Evolutionary conservation across 2,113 vertebrate species (phyloP).

Genomic region (Balaeniceps rex): DNA sequence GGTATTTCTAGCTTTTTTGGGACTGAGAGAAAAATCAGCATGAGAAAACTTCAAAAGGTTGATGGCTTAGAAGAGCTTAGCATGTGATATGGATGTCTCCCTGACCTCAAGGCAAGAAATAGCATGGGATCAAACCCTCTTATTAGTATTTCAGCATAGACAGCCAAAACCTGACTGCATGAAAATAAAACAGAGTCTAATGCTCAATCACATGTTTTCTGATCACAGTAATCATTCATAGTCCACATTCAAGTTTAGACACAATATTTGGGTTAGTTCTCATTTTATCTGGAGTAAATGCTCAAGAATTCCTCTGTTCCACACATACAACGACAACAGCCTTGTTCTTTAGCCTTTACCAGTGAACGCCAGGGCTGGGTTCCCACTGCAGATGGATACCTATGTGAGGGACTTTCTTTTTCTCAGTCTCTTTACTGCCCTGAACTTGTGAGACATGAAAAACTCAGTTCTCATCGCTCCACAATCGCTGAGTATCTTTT

Average conservation of each 20-base stretch:
- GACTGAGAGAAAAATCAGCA: background rate
- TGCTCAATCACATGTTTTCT: background rate
- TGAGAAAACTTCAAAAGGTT: constrained; percentile 32
- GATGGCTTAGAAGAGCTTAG: constrained; percentile 31
- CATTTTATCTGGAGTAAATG: background rate
- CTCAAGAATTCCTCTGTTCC: background rate
- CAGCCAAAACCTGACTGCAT: background rate
- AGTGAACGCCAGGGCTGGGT: background rate
- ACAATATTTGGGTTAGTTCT: background rate
- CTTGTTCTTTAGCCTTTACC: background rate
- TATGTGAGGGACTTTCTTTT: background rate
- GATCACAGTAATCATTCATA: background rate
- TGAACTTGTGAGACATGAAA: background rate
- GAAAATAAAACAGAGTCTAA: constrained; percentile 12
- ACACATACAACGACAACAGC: background rate
- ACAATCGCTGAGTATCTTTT: background rate
- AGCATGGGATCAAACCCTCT: constrained; percentile 5
- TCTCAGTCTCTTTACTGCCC: background rate
- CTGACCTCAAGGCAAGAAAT: constrained; percentile 22
- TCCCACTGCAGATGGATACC: background rate
- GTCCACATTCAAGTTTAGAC: background rate
- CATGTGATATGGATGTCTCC: constrained; percentile 11
- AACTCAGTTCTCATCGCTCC: background rate
- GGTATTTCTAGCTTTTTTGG: background rate
- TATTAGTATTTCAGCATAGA: background rate